Evolutionary conservation across 1,140 invertebrate species (phyloP).

Genomic region (Danaus plexippus): DNA sequence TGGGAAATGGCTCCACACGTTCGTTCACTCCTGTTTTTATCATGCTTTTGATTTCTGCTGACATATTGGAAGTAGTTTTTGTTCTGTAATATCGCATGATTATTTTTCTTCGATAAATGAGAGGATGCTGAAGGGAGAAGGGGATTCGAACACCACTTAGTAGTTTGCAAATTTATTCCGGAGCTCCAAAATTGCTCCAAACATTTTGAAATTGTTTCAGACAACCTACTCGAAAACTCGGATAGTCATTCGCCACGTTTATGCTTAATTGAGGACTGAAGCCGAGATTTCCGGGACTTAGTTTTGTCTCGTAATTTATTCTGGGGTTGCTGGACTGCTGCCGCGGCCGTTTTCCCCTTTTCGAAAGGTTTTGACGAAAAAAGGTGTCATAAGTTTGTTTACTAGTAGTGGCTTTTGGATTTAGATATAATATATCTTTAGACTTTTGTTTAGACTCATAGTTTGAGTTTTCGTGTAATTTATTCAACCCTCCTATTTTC

Average conservation of each 20-base stretch:
- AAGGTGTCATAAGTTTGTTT: no score
- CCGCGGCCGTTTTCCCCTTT: no score
- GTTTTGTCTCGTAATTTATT: no score
- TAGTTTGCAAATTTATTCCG: constrained; percentile 18
- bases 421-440: no score
- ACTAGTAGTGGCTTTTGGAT: no score
- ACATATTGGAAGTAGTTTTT: constrained; percentile 6
- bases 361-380: no score
- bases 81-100: constrained; percentile 9
- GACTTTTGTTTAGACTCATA: no score
- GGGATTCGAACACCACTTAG: constrained; percentile 11
- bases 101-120: constrained; percentile 6
- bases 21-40: constrained; percentile 2
- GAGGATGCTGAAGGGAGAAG: constrained; percentile 13
- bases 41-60: constrained; percentile 11
- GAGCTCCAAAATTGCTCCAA: constrained; percentile 21
- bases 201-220: constrained; percentile 18
- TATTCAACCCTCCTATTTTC: no score
- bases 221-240: constrained; percentile 20
- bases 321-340: no score
- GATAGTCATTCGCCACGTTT: neutral
- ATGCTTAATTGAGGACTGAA: no score
- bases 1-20: neutral
- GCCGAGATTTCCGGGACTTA: no score
- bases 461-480: no score